Evolutionary conservation across 1,140 invertebrate species (phyloP).

Genomic region (Zaprionus africanus): DNA sequence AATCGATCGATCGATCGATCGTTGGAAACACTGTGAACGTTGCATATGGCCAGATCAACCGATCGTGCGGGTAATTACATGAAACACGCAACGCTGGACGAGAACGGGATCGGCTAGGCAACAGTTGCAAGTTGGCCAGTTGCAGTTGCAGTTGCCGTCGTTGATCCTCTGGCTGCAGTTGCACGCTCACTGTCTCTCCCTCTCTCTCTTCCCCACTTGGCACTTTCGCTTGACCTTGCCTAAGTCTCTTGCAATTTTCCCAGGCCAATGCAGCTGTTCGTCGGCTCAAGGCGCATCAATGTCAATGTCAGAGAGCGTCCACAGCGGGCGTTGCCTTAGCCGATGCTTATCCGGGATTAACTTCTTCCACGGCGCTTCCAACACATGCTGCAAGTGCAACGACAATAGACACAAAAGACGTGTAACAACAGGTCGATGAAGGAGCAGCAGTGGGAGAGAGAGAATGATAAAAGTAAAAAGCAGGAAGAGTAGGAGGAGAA

Average conservation of each 20-base stretch:
- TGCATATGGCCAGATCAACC: neutral
- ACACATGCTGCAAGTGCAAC: slow-evolving; percentile 65
- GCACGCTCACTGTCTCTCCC: neutral
- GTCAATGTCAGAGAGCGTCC: slow-evolving; percentile 59
- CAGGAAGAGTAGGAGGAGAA: neutral
- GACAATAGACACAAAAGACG: slow-evolving; percentile 29
- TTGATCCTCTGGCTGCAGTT: slow-evolving; percentile 14
- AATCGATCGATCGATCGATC: slow-evolving; percentile 60
- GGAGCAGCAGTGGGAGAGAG: neutral
- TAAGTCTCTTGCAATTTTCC: slow-evolving; percentile 51
- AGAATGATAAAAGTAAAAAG: no score
- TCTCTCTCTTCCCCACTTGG: neutral
- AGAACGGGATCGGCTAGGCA: slow-evolving; percentile 22
- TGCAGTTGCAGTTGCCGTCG: slow-evolving; percentile 16
- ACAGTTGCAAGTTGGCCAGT: slow-evolving; percentile 21
- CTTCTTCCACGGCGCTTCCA: slow-evolving; percentile 56
- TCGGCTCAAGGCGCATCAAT: slow-evolving; percentile 40
- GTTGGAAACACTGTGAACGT: neutral
- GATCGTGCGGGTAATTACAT: slow-evolving; percentile 60
- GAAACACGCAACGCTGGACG: slow-evolving; percentile 59
- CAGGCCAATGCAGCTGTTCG: slow-evolving; percentile 39
- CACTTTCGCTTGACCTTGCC: slow-evolving; percentile 69
- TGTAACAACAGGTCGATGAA: slow-evolving; percentile 8
- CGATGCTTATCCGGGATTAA: slow-evolving; percentile 72
- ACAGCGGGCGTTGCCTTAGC: slow-evolving; percentile 68